Conservation (phyloP, 2,888 invertebrate genomes). For the Pollenia angustigena region DNA sequence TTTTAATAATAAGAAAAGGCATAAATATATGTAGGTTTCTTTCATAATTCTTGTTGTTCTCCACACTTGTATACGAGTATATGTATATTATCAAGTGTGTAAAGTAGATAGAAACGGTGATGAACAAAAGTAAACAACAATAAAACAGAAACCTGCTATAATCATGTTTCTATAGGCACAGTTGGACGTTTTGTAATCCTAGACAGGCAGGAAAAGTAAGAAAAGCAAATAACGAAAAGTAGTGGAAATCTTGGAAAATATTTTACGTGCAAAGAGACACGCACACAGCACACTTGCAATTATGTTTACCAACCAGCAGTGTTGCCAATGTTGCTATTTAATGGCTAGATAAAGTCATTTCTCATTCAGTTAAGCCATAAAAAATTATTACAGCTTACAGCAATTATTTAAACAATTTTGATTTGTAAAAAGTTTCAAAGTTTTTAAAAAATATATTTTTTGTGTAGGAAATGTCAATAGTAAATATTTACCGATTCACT, state of each 20-base stretch:
- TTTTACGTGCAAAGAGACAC: slow-evolving; percentile 45
- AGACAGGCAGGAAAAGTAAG: slow-evolving; percentile 19
- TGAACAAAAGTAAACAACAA: slow-evolving; percentile 12
- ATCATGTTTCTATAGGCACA: slow-evolving; percentile 36
- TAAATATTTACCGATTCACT: too few species aligned
- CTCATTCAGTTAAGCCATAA: too few species aligned
- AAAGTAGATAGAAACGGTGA: slow-evolving; percentile 1
- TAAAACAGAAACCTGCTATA: slow-evolving; percentile 48
- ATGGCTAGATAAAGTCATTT: too few species aligned
- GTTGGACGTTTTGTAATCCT: slow-evolving; percentile 43
- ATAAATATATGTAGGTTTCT: slow-evolving; percentile 1
- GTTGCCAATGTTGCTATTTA: too few species aligned
- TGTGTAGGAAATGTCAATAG: too few species aligned
- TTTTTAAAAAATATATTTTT: too few species aligned
- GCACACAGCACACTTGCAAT: slow-evolving; percentile 60
- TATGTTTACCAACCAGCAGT: too few species aligned
- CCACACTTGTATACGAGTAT: neutral
- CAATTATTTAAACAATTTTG: too few species aligned
- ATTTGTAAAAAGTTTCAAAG: too few species aligned
- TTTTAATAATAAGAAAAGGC: neutral
- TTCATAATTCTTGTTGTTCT: slow-evolving; percentile 1
- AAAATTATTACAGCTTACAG: too few species aligned
- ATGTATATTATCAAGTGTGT: slow-evolving; percentile 45
- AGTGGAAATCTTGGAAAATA: slow-evolving; percentile 30
- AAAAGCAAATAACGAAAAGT: neutral